Evolutionary conservation across 1,140 invertebrate genomes (phyloP).

Genomic region (Drosophila azteca): DNA sequence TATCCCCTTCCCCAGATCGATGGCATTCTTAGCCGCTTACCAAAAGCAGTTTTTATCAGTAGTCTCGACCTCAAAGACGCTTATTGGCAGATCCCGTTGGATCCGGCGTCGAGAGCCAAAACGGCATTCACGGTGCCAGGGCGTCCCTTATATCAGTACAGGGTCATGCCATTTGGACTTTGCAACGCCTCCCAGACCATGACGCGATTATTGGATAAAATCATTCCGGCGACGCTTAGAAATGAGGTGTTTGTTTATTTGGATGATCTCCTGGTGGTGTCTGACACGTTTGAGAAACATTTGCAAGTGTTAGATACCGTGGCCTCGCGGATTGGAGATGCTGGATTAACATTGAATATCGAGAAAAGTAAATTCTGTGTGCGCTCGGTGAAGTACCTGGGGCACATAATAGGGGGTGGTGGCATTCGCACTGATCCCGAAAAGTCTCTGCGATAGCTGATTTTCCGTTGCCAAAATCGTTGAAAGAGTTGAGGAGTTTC

Average conservation of each 20-base stretch:
- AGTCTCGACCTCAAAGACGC: no score
- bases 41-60: no score
- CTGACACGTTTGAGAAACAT: no score
- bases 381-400: background rate
- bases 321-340: no score
- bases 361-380: no score
- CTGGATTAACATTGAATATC: no score
- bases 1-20: no score
- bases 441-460: background rate
- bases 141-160: background rate
- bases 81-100: constrained; percentile 5
- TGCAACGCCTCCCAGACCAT: background rate
- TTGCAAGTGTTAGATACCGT: no score
- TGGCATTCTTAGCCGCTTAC: no score
- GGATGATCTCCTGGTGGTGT: background rate
- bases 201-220: background rate
- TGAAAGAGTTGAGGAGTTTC: background rate
- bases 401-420: background rate
- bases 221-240: background rate
- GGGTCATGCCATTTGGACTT: background rate
- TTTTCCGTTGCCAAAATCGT: background rate
- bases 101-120: background rate
- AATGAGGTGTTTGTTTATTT: background rate
- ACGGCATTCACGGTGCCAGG: background rate
- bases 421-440: background rate